phyloP scores from a whole-genome alignment of 2,888 invertebrate genomes.

The Pandemis heparana region DNA sequence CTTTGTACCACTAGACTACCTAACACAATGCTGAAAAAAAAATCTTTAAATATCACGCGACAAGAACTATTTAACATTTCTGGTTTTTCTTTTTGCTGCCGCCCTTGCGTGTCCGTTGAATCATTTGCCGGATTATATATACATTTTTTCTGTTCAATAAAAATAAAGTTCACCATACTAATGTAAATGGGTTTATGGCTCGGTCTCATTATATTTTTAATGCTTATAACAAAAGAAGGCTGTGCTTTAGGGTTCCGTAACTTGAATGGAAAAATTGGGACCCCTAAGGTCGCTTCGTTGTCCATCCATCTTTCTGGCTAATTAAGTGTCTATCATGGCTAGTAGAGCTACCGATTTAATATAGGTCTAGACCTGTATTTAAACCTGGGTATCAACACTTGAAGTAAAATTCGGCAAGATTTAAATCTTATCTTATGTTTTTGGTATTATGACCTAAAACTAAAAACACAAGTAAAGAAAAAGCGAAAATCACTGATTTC shows the following conservation, averaged over 20 bases:
- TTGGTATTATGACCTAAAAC: too few species aligned
- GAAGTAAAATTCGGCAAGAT: too few species aligned
- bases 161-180: slow-evolving; percentile 68
- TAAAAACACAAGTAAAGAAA: too few species aligned
- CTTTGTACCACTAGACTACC: not conserved
- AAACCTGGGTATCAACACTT: too few species aligned
- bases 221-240: slow-evolving; percentile 67
- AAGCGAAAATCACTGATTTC: too few species aligned
- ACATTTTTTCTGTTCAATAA: slow-evolving; percentile 66
- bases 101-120: slow-evolving; percentile 69
- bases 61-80: not conserved
- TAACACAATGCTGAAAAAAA: not conserved
- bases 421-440: too few species aligned
- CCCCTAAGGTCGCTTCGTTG: too few species aligned
- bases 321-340: too few species aligned
- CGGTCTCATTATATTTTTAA: slow-evolving; percentile 69
- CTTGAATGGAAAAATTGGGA: too few species aligned
- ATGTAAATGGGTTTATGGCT: slow-evolving; percentile 73
- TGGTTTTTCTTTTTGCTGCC: slow-evolving; percentile 47
- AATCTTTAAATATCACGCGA: not conserved
- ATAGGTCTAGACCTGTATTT: too few species aligned
- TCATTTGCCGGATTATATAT: slow-evolving; percentile 71
- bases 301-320: too few species aligned
- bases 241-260: slow-evolving; percentile 20
- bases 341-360: too few species aligned